These are phyloP conservation scores for Rhabditophanes sp. DNA, from an alignment of 2,888 invertebrate species.

Conservation along the genomic window DNA sequence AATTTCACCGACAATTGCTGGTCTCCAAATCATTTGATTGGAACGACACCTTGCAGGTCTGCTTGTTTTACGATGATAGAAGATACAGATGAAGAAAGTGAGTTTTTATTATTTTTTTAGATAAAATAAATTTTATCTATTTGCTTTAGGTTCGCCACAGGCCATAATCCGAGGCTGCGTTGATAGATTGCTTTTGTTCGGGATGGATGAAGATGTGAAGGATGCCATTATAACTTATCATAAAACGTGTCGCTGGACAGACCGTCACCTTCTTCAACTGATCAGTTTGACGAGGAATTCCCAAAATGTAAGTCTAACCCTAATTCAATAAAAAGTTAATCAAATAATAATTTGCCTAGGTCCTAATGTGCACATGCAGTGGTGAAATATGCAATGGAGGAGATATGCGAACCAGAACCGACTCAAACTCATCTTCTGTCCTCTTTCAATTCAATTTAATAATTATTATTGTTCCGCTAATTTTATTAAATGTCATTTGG, in stretches of 20 bases:
- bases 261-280: slow-evolving; percentile 24
- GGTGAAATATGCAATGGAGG: slow-evolving; percentile 27
- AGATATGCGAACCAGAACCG: slow-evolving; percentile 14
- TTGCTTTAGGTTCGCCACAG: slow-evolving; percentile 9
- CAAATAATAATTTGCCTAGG: slow-evolving; percentile 14
- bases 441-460: no score
- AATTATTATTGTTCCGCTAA: no score
- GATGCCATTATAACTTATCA: slow-evolving; percentile 7
- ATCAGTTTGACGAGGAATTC: slow-evolving; percentile 19
- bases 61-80: slow-evolving; percentile 38
- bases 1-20: slow-evolving; percentile 32
- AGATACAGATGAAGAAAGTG: slow-evolving; percentile 18
- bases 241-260: slow-evolving; percentile 20
- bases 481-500: no score
- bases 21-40: slow-evolving; percentile 18
- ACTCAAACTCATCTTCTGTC: no score
- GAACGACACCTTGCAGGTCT: slow-evolving; percentile 22
- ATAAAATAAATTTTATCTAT: no score
- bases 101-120: slow-evolving; percentile 5
- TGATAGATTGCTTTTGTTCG: slow-evolving; percentile 28
- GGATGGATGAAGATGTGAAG: slow-evolving; percentile 28
- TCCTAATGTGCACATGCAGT: slow-evolving; percentile 28
- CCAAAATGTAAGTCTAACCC: slow-evolving; percentile 17
- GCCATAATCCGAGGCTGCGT: slow-evolving; percentile 31
- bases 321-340: slow-evolving; percentile 1